Evolutionary conservation across 2,888 invertebrate species (phyloP).

Genomic region (Hirtodrosophila alboralis): DNA sequence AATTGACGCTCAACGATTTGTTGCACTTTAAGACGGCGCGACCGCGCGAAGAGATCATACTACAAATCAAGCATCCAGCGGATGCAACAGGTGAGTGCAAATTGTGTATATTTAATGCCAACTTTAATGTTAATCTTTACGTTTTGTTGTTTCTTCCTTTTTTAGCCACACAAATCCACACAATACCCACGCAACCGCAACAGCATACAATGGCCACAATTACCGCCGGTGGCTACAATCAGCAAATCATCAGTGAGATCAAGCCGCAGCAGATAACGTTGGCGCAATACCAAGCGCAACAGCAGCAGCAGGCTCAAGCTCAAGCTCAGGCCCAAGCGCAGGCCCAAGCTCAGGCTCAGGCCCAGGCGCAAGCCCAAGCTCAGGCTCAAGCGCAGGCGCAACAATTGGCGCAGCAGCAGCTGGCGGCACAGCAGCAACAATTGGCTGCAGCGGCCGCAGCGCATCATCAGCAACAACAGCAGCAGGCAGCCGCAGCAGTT

Average conservation of each 20-base stretch:
- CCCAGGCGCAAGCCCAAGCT: slow-evolving; percentile 80
- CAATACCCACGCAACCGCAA: slow-evolving; percentile 78
- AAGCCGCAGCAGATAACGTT: slow-evolving; percentile 81
- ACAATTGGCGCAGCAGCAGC: slow-evolving; percentile 58
- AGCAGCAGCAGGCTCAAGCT: slow-evolving; percentile 72
- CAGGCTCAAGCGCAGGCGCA: slow-evolving; percentile 81
- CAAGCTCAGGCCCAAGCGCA: slow-evolving; percentile 40
- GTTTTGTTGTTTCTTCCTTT: background rate
- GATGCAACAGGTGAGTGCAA: slow-evolving; percentile 68
- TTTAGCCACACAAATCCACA: slow-evolving; percentile 78
- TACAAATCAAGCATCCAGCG: slow-evolving; percentile 82
- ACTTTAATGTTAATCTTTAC: too few species aligned
- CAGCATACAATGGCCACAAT: slow-evolving; percentile 81
- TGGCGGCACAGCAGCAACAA: slow-evolving; percentile 63
- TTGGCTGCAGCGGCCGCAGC: slow-evolving; percentile 61
- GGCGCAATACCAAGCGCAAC: slow-evolving; percentile 82
- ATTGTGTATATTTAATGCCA: too few species aligned
- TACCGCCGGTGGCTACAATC: slow-evolving; percentile 81
- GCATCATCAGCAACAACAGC: slow-evolving; percentile 72
- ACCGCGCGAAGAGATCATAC: slow-evolving; percentile 82
- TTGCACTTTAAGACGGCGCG: slow-evolving; percentile 81
- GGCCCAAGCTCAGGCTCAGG: slow-evolving; percentile 80
- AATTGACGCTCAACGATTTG: slow-evolving; percentile 82
- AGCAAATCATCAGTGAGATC: slow-evolving; percentile 82
- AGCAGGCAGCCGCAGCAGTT: slow-evolving; percentile 50